phyloP scores from a whole-genome alignment of 1,140 invertebrate genomes.

The Propsilocerus akamusi region DNA sequence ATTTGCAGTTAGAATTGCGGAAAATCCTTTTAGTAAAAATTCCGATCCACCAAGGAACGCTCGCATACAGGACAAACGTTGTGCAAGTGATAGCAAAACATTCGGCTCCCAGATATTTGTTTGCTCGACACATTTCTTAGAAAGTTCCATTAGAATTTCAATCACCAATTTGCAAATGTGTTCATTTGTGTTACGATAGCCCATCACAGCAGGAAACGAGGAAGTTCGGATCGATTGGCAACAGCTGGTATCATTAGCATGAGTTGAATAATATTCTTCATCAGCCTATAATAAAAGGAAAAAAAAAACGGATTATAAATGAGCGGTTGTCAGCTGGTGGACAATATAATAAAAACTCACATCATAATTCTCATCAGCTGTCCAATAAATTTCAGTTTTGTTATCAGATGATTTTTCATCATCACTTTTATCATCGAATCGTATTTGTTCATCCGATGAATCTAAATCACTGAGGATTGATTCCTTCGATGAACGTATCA shows the following conservation, averaged over 20 bases:
- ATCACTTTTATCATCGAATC: background rate
- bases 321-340: background rate
- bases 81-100: constrained; percentile 17
- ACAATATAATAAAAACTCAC: constrained; percentile 11
- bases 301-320: background rate
- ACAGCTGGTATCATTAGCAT: constrained; percentile 12
- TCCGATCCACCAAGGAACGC: constrained; percentile 19
- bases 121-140: constrained; percentile 15
- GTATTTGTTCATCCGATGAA: constrained; percentile 14
- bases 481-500: constrained; percentile 15
- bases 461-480: constrained; percentile 18
- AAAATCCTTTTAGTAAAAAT: constrained; percentile 18
- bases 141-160: constrained; percentile 19
- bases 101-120: constrained; percentile 17
- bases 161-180: constrained; percentile 19
- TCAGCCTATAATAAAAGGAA: constrained; percentile 11
- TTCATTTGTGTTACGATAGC: constrained; percentile 17
- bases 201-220: constrained; percentile 13
- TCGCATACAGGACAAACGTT: constrained; percentile 18
- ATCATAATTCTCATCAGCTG: constrained; percentile 22
- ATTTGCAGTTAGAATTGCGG: constrained; percentile 14
- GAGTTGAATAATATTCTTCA: constrained; percentile 16
- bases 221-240: constrained; percentile 12
- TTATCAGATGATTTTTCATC: constrained; percentile 20
- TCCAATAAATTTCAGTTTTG: constrained; percentile 17